phyloP scores from a whole-genome alignment of 2,888 invertebrate species.

The Ectobius pallidus region DNA sequence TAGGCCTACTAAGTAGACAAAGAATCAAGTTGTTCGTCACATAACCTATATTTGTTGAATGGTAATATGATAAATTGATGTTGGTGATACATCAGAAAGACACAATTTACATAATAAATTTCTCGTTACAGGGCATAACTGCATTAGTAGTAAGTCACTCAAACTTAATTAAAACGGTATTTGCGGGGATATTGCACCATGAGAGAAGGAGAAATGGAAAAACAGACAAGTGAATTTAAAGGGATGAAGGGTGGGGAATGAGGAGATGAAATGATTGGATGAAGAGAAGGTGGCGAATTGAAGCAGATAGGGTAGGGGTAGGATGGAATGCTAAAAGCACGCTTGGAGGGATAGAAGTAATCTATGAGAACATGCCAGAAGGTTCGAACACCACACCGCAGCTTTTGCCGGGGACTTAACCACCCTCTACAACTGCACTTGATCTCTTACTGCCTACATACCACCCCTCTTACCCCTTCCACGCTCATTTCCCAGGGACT shows the following conservation, averaged over 20 bases:
- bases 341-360: conserved; percentile 15
- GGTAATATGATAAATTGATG: too few species aligned
- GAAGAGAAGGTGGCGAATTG: conserved; percentile 8
- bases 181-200: neutral
- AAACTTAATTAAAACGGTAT: neutral
- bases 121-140: too few species aligned
- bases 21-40: too few species aligned
- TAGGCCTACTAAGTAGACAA: too few species aligned
- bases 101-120: too few species aligned
- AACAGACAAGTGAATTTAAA: neutral
- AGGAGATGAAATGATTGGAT: neutral
- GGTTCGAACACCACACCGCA: conserved; percentile 21
- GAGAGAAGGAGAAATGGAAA: neutral
- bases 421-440: conserved; percentile 15
- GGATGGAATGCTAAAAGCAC: conserved; percentile 8
- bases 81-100: too few species aligned
- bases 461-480: neutral
- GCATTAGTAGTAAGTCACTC: too few species aligned
- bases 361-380: conserved; percentile 27
- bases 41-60: too few species aligned
- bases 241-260: neutral
- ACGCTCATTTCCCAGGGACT: conserved; percentile 25
- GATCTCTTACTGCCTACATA: conserved; percentile 20
- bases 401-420: conserved; percentile 13
- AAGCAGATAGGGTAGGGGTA: neutral